Conservation (phyloP, 1,140 invertebrate genomes). For the Papilio machaon region DNA sequence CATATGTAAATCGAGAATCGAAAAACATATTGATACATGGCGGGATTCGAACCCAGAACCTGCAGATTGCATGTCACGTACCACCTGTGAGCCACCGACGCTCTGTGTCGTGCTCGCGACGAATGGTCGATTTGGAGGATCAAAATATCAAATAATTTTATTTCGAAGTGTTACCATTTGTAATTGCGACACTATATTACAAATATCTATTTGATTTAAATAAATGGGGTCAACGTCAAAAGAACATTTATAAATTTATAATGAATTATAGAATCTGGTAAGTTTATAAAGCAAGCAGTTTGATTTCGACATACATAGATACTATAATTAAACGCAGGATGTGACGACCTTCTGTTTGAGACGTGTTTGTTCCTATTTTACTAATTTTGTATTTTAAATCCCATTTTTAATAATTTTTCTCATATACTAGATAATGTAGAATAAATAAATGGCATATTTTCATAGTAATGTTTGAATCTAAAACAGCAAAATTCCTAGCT, state of each 20-base stretch:
- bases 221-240: conserved; percentile 25
- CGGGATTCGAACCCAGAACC: too few species aligned
- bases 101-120: too few species aligned
- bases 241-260: conserved; percentile 20
- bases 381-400: neutral
- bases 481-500: too few species aligned
- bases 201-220: conserved; percentile 7
- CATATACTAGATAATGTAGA: too few species aligned
- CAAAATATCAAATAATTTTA: neutral
- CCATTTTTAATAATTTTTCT: neutral
- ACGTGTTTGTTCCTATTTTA: neutral
- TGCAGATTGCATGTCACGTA: too few species aligned
- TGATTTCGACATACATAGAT: conserved; percentile 26
- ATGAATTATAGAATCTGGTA: neutral
- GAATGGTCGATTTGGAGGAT: too few species aligned
- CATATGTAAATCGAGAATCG: too few species aligned
- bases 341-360: conserved; percentile 25
- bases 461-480: too few species aligned
- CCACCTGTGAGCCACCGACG: too few species aligned
- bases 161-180: neutral
- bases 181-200: neutral
- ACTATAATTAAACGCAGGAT: conserved; percentile 37
- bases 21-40: too few species aligned
- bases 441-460: too few species aligned
- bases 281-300: conserved; percentile 27